A percentile compares a stretch with the other conserved stretches of the same genome.
phyloP scores from a whole-genome alignment of 2,888 invertebrate species.

The Hydrotaea cyrtoneurina region DNA sequence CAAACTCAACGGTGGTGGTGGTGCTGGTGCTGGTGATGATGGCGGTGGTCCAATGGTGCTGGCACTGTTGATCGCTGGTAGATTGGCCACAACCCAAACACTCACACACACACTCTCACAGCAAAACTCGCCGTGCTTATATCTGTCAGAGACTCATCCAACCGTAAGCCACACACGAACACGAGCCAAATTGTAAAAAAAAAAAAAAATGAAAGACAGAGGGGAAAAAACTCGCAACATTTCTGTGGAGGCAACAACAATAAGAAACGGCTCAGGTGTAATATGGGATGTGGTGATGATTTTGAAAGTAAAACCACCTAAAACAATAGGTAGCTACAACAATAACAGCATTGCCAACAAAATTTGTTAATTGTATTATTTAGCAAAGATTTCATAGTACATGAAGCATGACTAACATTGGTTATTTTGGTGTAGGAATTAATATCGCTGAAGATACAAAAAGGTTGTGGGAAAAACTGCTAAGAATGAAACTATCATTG shows the following conservation, averaged over 20 bases:
- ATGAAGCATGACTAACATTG: conserved; percentile 51
- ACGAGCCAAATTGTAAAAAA: conserved; percentile 22
- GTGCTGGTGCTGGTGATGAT: background rate
- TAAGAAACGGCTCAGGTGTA: background rate
- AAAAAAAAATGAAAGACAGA: background rate
- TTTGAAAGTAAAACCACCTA: conserved; percentile 13
- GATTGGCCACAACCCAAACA: background rate
- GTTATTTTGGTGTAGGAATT: background rate
- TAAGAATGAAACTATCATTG: no score
- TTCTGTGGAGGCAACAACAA: background rate
- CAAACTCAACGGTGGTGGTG: conserved; percentile 10
- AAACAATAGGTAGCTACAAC: conserved; percentile 30
- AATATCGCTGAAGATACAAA: no score
- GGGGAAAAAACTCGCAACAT: background rate
- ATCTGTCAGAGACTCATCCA: background rate
- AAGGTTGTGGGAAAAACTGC: no score
- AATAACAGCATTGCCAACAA: background rate
- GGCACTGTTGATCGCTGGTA: no score
- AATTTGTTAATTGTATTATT: conserved; percentile 50
- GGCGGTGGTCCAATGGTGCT: background rate
- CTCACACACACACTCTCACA: background rate
- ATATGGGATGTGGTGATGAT: conserved; percentile 21
- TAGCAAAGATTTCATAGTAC: conserved; percentile 58
- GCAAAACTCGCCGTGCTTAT: background rate
- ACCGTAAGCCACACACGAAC: conserved; percentile 14